phyloP scores from a whole-genome alignment of 1,140 invertebrate genomes.

The Lasioglossum baleicum region DNA sequence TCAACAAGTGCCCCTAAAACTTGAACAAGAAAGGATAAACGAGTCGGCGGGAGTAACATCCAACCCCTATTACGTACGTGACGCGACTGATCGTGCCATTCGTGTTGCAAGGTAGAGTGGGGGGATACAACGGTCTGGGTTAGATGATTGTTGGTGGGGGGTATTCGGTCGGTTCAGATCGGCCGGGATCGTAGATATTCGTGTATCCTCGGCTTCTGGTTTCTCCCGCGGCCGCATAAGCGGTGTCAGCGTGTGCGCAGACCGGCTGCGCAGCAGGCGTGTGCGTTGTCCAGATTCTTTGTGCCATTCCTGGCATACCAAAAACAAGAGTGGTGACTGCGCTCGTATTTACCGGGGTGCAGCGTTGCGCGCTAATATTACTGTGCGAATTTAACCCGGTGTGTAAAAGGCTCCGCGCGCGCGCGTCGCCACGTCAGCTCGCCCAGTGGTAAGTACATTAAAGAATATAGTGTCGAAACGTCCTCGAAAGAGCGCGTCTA shows the following conservation, averaged over 20 bases:
- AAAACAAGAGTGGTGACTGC: conserved; percentile 89
- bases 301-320: conserved; percentile 96
- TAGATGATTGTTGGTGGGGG: background rate
- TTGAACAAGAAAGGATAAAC: conserved; percentile 33
- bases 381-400: conserved; percentile 59
- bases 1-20: conserved; percentile 73
- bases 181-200: conserved; percentile 51
- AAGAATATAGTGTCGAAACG: conserved; percentile 49
- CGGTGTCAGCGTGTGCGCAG: conserved; percentile 88
- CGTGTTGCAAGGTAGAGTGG: conserved; percentile 26
- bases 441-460: conserved; percentile 84
- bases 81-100: conserved; percentile 57
- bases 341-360: conserved; percentile 85
- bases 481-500: conserved; percentile 56
- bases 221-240: conserved; percentile 83
- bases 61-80: conserved; percentile 63
- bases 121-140: conserved; percentile 18
- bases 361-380: conserved; percentile 68
- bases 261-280: conserved; percentile 88
- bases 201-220: conserved; percentile 68
- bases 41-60: conserved; percentile 49
- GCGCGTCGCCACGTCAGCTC: conserved; percentile 80
- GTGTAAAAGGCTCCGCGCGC: conserved; percentile 59
- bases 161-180: conserved; percentile 66
- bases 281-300: conserved; percentile 96